phyloP scores from a whole-genome alignment of 2,888 invertebrate species.

The Pocota personata region DNA sequence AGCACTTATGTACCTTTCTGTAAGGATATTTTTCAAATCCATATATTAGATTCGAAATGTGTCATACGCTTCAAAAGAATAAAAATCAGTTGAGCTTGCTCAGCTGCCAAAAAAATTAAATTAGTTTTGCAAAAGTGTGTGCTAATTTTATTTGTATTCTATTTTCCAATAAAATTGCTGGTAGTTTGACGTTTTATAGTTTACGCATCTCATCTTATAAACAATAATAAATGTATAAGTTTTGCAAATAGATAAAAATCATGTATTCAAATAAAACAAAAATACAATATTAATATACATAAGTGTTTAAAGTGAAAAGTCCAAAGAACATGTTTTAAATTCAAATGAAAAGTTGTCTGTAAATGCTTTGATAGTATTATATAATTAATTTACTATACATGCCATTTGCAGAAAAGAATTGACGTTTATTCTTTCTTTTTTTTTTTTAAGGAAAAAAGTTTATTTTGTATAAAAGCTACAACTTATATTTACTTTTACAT shows the following conservation, averaged over 20 bases:
- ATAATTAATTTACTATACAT: neutral
- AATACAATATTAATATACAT: neutral
- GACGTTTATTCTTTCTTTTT: neutral
- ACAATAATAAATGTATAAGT: neutral
- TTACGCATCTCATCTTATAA: neutral
- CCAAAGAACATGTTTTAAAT: slow-evolving; percentile 14
- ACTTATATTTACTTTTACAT: neutral
- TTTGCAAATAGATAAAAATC: neutral
- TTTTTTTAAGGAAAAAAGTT: neutral
- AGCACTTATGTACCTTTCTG: neutral
- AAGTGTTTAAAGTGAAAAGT: neutral
- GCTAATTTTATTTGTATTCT: neutral
- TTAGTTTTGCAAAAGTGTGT: neutral
- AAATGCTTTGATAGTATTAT: neutral
- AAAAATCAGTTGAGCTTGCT: too few relatives aligned
- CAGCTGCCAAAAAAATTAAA: neutral
- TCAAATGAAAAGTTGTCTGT: neutral
- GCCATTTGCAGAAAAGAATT: neutral
- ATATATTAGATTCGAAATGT: neutral
- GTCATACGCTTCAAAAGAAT: neutral
- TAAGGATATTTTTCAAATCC: neutral
- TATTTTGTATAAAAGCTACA: neutral
- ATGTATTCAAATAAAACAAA: neutral
- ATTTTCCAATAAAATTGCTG: neutral
- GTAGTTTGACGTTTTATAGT: neutral